A percentile compares a stretch with the other conserved stretches of the same genome.
Evolutionary conservation across 2,888 invertebrate genomes (phyloP).

Genomic region (Xestia ashworthii): DNA sequence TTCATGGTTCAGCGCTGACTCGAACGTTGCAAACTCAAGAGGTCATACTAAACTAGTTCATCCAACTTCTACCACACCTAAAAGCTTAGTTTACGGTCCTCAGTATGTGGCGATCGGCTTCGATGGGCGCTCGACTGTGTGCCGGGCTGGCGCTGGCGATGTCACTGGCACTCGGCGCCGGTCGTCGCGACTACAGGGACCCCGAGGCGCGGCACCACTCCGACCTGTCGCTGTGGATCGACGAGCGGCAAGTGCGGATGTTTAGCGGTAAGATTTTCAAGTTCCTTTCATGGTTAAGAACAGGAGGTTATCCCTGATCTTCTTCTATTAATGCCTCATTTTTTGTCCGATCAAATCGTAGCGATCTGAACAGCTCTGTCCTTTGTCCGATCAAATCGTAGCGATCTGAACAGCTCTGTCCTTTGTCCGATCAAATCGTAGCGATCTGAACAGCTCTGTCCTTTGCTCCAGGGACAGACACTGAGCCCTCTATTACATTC

Average conservation of each 20-base stretch:
- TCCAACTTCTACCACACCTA: slow-evolving; percentile 28
- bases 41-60: not conserved
- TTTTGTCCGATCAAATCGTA: not conserved
- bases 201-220: slow-evolving; percentile 76
- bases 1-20: not conserved
- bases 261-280: slow-evolving; percentile 93
- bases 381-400: not conserved
- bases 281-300: not conserved
- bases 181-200: slow-evolving; percentile 84
- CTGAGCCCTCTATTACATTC: not conserved
- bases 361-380: not conserved
- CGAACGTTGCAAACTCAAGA: not conserved
- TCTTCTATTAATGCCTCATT: not conserved
- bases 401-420: not conserved
- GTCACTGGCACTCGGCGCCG: slow-evolving; percentile 83
- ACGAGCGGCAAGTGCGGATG: slow-evolving; percentile 97
- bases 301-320: not conserved
- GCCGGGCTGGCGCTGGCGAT: slow-evolving; percentile 84
- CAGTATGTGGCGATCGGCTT: slow-evolving; percentile 85
- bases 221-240: slow-evolving; percentile 97
- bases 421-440: not conserved
- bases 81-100: not conserved
- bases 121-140: slow-evolving; percentile 83
- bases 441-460: not conserved
- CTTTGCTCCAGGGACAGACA: not conserved